Evolutionary conservation across 2,113 vertebrate genomes (phyloP).

Genomic region (Hippocampus abdominalis): DNA sequence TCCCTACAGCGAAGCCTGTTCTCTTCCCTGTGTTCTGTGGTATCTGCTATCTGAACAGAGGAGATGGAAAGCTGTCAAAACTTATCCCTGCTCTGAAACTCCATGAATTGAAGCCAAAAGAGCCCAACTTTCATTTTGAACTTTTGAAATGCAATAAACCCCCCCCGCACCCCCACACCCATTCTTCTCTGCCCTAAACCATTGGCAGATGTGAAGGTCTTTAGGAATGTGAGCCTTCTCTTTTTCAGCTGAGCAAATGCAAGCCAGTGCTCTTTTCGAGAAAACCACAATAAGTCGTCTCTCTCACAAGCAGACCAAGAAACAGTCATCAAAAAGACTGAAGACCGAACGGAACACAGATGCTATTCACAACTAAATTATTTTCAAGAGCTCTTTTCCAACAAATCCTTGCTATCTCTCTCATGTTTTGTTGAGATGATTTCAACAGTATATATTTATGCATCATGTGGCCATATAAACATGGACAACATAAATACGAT

Average conservation of each 20-base stretch:
- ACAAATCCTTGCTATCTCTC: not conserved
- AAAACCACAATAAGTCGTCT: conserved; percentile 62
- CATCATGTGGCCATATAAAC: not conserved
- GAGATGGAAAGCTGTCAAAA: conserved; percentile 69
- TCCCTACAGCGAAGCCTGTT: conserved; percentile 41
- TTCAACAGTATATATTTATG: not conserved
- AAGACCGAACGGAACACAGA: conserved; percentile 33
- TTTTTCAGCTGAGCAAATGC: conserved; percentile 71
- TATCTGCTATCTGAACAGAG: conserved; percentile 60
- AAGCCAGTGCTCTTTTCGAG: conserved; percentile 68
- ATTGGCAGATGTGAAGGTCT: conserved; percentile 79
- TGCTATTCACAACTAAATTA: conserved; percentile 24
- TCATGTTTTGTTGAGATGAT: no score
- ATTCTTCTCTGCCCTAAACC: conserved; percentile 64
- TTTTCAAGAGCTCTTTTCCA: not conserved
- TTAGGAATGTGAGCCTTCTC: conserved; percentile 74
- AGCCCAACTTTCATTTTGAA: conserved; percentile 64
- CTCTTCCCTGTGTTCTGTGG: conserved; percentile 52
- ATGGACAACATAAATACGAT: not conserved
- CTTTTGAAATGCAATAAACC: conserved; percentile 77
- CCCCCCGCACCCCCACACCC: conserved; percentile 29
- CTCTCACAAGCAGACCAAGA: conserved; percentile 50
- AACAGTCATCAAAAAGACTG: conserved; percentile 51
- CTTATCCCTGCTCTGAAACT: conserved; percentile 46
- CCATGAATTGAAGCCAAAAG: conserved; percentile 60